Conservation (phyloP, 1,140 invertebrate genomes). For the Limonius californicus region DNA sequence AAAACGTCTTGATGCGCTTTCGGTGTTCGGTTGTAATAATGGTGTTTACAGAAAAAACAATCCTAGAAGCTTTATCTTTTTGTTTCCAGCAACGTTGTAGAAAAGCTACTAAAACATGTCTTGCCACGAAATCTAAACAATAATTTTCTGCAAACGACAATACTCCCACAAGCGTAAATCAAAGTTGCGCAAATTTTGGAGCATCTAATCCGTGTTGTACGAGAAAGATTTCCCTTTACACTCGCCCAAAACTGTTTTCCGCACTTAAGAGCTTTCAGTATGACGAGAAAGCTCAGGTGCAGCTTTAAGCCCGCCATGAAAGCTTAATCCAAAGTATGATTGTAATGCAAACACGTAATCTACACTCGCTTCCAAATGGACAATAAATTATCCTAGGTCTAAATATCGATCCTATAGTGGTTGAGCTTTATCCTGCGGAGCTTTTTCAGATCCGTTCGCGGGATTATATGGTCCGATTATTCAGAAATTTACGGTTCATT, state of each 20-base stretch:
- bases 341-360: constrained; percentile 4
- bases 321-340: constrained; percentile 17
- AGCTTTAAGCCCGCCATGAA: constrained; percentile 14
- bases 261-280: constrained; percentile 5
- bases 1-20: no score
- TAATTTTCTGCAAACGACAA: no score
- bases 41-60: no score
- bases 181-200: no score
- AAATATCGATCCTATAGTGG: not conserved
- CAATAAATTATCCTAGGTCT: constrained; percentile 8
- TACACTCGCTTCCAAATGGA: not conserved
- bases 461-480: not conserved
- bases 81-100: no score
- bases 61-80: no score
- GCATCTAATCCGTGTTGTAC: not conserved
- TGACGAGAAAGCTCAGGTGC: constrained; percentile 16
- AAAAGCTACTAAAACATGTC: no score
- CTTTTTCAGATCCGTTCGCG: not conserved
- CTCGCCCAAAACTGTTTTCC: not conserved
- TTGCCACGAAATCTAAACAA: no score
- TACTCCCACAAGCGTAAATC: no score
- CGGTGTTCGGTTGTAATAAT: no score
- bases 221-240: not conserved
- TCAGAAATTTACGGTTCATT: constrained; percentile 5
- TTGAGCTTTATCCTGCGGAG: not conserved